A percentile compares a stretch with the other conserved stretches of the same genome.
These are phyloP conservation scores for Drosophila cognata DNA, from an alignment of 2,888 invertebrate species.

Conservation along the genomic window DNA sequence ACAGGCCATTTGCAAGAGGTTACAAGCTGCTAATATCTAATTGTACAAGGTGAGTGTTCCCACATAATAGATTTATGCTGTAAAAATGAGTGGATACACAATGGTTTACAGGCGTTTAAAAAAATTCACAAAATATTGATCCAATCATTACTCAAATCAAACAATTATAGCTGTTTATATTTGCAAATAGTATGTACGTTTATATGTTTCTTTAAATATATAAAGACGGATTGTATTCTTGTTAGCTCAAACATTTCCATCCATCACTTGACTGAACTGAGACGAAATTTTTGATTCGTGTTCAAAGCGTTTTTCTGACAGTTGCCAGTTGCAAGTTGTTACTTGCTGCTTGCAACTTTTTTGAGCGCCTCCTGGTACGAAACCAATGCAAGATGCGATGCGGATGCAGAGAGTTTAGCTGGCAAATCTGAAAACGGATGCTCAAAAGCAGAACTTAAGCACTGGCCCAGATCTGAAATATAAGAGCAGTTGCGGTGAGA, in stretches of 20 bases:
- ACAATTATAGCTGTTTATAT: not conserved
- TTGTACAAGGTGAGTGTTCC: not conserved
- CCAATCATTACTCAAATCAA: not conserved
- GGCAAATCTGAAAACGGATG: conserved; percentile 68
- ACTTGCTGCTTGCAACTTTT: conserved; percentile 22
- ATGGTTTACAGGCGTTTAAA: too few species aligned
- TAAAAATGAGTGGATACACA: too few species aligned
- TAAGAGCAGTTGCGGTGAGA: conserved; percentile 19
- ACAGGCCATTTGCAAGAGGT: not conserved
- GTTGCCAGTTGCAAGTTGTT: conserved; percentile 41
- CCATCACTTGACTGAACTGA: conserved; percentile 36
- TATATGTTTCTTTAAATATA: not conserved
- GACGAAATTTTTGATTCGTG: conserved; percentile 48
- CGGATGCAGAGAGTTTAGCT: conserved; percentile 38
- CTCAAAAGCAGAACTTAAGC: conserved; percentile 64
- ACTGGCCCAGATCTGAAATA: conserved; percentile 45
- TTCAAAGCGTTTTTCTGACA: conserved; percentile 71
- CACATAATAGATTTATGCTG: not conserved
- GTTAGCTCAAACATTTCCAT: conserved; percentile 20
- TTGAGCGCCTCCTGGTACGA: conserved; percentile 13
- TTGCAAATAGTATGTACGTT: not conserved
- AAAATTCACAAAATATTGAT: not conserved
- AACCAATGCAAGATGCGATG: not conserved
- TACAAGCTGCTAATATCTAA: not conserved
- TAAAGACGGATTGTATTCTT: conserved; percentile 2